These are phyloP conservation scores for Enoplosus armatus DNA, from an alignment of 2,797 vertebrate species.

Conservation along the genomic window DNA sequence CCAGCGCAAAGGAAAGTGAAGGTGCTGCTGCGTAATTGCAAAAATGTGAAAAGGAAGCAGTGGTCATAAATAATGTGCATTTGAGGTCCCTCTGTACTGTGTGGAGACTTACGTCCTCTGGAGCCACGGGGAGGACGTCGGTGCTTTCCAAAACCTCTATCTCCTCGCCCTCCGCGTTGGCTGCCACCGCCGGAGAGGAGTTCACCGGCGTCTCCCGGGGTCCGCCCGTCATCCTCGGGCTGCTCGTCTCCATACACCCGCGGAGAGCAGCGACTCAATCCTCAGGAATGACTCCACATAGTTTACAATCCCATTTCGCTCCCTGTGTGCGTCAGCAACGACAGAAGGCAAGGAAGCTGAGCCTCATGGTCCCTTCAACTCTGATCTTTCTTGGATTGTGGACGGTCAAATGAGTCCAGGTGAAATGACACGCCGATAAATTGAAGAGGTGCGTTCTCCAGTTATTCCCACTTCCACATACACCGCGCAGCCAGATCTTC, in stretches of 20 bases:
- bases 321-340: slow-evolving; percentile 5
- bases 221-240: slow-evolving; percentile 84
- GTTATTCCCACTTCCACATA: neutral
- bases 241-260: slow-evolving; percentile 70
- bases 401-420: neutral
- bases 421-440: neutral
- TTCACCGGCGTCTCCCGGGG: slow-evolving; percentile 82
- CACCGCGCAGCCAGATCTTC: neutral
- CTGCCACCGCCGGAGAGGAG: slow-evolving; percentile 92
- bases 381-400: neutral
- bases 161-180: slow-evolving; percentile 92
- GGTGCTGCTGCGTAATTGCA: neutral
- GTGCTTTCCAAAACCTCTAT: slow-evolving; percentile 94
- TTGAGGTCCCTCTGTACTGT: neutral
- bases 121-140: slow-evolving; percentile 83
- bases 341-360: neutral
- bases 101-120: slow-evolving; percentile 83
- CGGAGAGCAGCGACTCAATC: slow-evolving; percentile 58
- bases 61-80: neutral
- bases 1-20: neutral
- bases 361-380: slow-evolving; percentile 36
- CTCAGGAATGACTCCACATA: slow-evolving; percentile 76
- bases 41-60: neutral
- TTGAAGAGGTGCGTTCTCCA: slow-evolving; percentile 4
- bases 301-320: slow-evolving; percentile 41